phyloP scores from a whole-genome alignment of 2,797 vertebrate genomes.

The Amazona finschi region DNA sequence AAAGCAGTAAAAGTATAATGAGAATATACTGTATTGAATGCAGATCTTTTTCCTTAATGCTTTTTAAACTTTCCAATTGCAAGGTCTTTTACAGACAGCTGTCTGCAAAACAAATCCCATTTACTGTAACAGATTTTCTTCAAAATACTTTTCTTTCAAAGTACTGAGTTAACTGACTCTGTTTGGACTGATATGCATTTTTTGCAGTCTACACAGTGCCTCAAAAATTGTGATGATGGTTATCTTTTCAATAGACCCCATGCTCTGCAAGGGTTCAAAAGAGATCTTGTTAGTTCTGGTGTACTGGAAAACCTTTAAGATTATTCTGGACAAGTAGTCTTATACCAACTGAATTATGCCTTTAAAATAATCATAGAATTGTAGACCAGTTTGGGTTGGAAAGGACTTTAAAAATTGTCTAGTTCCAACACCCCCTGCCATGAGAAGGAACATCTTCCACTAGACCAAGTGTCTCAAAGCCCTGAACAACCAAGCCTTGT shows the following conservation, averaged over 20 bases:
- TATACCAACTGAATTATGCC: background rate
- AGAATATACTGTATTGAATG: background rate
- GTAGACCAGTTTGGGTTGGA: background rate
- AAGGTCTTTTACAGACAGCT: background rate
- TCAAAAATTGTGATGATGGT: background rate
- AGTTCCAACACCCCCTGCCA: background rate
- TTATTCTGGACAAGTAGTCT: background rate
- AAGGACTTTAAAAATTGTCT: background rate
- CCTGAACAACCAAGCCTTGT: background rate
- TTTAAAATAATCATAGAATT: background rate
- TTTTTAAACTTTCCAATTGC: background rate
- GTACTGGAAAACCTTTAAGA: background rate
- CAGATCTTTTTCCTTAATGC: background rate
- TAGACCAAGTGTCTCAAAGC: background rate
- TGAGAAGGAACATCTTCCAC: background rate
- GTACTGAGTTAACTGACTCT: conserved; percentile 21
- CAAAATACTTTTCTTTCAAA: background rate
- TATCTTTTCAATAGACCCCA: background rate
- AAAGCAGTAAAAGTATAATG: background rate
- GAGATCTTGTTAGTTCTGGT: background rate
- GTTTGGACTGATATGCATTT: background rate
- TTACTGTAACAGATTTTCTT: background rate
- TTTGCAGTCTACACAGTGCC: background rate
- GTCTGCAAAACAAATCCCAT: conserved; percentile 24
- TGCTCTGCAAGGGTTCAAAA: background rate